These are phyloP conservation scores for Drosophila flavopinicola DNA, from an alignment of 2,888 invertebrate genomes.

Conservation along the genomic window DNA sequence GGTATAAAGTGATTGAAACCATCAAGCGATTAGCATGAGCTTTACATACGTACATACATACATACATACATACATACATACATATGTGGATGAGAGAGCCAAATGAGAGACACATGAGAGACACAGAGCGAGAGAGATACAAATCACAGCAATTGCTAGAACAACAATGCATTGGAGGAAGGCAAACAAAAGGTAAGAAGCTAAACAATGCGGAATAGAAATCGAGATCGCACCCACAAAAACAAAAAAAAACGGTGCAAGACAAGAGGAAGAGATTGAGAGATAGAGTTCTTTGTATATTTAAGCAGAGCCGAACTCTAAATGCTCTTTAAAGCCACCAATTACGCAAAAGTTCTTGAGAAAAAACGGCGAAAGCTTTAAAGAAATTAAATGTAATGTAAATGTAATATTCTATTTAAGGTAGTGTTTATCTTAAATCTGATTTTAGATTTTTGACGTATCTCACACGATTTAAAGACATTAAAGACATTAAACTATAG, in stretches of 20 bases:
- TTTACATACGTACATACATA: neutral
- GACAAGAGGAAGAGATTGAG: neutral
- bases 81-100: neutral
- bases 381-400: too few relatives aligned
- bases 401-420: too few relatives aligned
- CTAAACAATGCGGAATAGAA: slow-evolving; percentile 20
- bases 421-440: too few relatives aligned
- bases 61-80: too few relatives aligned
- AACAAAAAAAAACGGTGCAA: too few relatives aligned
- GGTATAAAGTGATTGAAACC: slow-evolving; percentile 24
- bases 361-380: too few relatives aligned
- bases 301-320: neutral
- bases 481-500: too few relatives aligned
- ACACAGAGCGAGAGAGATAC: neutral
- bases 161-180: neutral
- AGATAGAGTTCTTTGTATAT: neutral
- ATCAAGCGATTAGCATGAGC: slow-evolving; percentile 35
- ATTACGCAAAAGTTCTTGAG: too few relatives aligned
- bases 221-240: slow-evolving; percentile 35
- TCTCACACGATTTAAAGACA: too few relatives aligned
- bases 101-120: slow-evolving; percentile 12
- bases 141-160: slow-evolving; percentile 13
- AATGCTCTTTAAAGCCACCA: neutral
- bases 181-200: slow-evolving; percentile 1
- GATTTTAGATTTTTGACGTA: too few relatives aligned